Evolutionary conservation across 2,888 invertebrate genomes (phyloP).

Genomic region (Exocentrus adspersus): DNA sequence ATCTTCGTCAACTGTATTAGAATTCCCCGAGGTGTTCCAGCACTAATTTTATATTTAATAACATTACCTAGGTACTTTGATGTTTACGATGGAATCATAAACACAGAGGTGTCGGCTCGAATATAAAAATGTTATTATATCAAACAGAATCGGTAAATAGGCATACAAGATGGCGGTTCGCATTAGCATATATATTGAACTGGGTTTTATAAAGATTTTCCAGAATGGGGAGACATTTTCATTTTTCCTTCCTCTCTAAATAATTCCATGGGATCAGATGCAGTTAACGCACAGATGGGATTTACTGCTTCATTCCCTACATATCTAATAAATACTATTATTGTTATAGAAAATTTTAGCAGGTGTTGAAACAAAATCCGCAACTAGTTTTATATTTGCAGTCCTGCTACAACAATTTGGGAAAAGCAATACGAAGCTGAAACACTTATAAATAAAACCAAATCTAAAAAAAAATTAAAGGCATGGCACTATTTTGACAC

Average conservation of each 20-base stretch:
- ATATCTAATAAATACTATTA: too few species aligned
- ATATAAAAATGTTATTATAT: slow-evolving; percentile 30
- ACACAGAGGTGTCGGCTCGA: slow-evolving; percentile 7
- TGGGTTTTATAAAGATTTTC: slow-evolving; percentile 32
- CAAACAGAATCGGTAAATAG: slow-evolving; percentile 45
- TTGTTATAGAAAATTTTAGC: too few species aligned
- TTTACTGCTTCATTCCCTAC: too few species aligned
- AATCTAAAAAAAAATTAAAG: neutral
- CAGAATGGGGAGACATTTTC: slow-evolving; percentile 39
- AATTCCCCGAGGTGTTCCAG: neutral
- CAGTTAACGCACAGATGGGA: slow-evolving; percentile 6
- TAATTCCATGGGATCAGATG: slow-evolving; percentile 18
- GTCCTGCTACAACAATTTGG: too few species aligned
- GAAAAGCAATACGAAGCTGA: too few species aligned
- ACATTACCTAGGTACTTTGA: slow-evolving; percentile 10
- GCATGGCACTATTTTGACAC: neutral
- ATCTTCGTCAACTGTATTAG: too few species aligned
- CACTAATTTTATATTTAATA: slow-evolving; percentile 2
- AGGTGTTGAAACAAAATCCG: too few species aligned
- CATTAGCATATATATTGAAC: slow-evolving; percentile 53
- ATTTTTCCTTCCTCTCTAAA: slow-evolving; percentile 36
- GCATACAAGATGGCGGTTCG: slow-evolving; percentile 44
- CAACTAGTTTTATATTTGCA: too few species aligned
- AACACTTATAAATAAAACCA: neutral
- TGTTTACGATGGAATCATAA: slow-evolving; percentile 18